phyloP scores from a whole-genome alignment of 2,113 vertebrate species.

The Callipepla californica region DNA sequence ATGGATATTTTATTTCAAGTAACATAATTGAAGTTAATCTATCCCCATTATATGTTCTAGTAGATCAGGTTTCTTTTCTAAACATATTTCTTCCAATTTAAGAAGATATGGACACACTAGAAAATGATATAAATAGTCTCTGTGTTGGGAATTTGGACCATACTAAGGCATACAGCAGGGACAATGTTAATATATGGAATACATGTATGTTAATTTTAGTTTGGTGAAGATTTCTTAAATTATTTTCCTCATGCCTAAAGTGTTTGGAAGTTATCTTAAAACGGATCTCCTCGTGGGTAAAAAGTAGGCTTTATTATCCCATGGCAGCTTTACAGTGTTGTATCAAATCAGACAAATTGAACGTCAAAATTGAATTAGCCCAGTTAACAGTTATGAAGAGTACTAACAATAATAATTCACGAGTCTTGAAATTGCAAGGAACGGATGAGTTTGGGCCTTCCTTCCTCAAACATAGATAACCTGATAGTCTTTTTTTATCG shows the following conservation, averaged over 20 bases:
- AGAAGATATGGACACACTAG: constrained; percentile 55
- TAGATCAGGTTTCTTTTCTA: constrained; percentile 69
- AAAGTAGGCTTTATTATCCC: not conserved
- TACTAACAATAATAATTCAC: not conserved
- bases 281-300: not conserved
- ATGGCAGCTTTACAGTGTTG: not conserved
- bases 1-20: constrained; percentile 75
- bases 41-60: constrained; percentile 66
- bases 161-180: constrained; percentile 52
- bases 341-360: constrained; percentile 3
- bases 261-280: constrained; percentile 45
- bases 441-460: not conserved
- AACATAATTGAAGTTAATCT: constrained; percentile 69
- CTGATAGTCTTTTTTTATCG: not conserved
- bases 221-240: constrained; percentile 28
- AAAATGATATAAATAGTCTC: constrained; percentile 70
- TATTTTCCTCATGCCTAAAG: constrained; percentile 53
- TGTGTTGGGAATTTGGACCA: constrained; percentile 61
- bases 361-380: not conserved
- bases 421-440: constrained; percentile 21
- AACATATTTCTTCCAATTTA: constrained; percentile 72
- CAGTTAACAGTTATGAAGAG: not conserved
- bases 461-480: not conserved
- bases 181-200: constrained; percentile 55
- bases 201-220: constrained; percentile 67